Percentiles rank a stretch among this genome's conserved stretches.
Evolutionary conservation across 2,888 invertebrate genomes (phyloP).

Genomic region (Axea sp.): DNA sequence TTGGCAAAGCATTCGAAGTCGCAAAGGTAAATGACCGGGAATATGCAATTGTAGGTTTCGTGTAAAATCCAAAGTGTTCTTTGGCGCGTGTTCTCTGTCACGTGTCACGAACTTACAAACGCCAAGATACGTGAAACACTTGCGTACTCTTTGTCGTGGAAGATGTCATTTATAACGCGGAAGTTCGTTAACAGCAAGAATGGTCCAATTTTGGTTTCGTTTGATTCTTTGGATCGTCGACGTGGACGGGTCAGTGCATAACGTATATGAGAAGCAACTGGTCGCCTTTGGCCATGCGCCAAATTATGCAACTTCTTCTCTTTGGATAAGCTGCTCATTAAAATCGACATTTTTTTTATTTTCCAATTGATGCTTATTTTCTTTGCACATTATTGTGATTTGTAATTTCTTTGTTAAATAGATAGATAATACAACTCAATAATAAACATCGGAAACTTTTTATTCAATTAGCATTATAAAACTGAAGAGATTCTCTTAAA

Average conservation of each 20-base stretch:
- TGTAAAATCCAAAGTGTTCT: slow-evolving; percentile 9
- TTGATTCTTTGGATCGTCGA: slow-evolving; percentile 57
- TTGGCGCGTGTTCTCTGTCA: slow-evolving; percentile 39
- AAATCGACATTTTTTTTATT: slow-evolving; percentile 49
- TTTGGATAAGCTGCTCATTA: slow-evolving; percentile 66
- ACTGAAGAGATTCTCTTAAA: no score
- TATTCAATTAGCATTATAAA: no score
- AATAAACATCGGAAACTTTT: no score
- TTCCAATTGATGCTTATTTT: not conserved
- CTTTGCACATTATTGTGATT: not conserved
- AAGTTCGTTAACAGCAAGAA: slow-evolving; percentile 30
- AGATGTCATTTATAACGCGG: slow-evolving; percentile 35
- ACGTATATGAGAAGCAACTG: slow-evolving; percentile 74
- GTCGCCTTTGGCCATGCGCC: slow-evolving; percentile 75
- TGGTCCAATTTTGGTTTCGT: slow-evolving; percentile 44
- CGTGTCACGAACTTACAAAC: slow-evolving; percentile 13
- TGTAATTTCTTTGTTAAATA: not conserved
- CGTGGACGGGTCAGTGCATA: slow-evolving; percentile 68
- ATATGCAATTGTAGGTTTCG: not conserved
- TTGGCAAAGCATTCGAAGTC: slow-evolving; percentile 27
- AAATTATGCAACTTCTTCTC: slow-evolving; percentile 74
- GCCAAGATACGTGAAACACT: slow-evolving; percentile 26
- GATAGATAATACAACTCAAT: no score
- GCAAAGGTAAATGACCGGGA: slow-evolving; percentile 41
- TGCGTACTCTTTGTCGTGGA: slow-evolving; percentile 22